A percentile compares a stretch with the other conserved stretches of the same genome.
These are phyloP conservation scores for Sebastolobus alascanus DNA, from an alignment of 2,797 vertebrate species.

Conservation along the genomic window DNA sequence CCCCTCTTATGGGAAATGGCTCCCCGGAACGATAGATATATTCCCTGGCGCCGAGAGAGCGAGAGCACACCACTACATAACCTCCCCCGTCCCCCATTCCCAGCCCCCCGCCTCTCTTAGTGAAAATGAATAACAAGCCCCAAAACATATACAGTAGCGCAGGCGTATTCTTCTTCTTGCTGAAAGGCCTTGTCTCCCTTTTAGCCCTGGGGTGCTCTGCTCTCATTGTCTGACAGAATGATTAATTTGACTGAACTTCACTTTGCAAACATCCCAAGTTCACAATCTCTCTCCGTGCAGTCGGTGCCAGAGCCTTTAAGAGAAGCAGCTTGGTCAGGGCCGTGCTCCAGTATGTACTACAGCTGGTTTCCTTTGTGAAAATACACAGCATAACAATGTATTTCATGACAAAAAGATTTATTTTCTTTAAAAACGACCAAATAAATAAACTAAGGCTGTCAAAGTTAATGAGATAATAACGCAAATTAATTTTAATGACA, in stretches of 20 bases:
- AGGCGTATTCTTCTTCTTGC: constrained; percentile 78
- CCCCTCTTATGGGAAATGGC: constrained; percentile 81
- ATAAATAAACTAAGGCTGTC: not conserved
- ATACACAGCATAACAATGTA: constrained; percentile 7
- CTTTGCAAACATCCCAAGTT: constrained; percentile 86
- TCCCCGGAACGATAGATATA: constrained; percentile 70
- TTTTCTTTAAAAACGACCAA: not conserved
- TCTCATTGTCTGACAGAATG: constrained; percentile 88
- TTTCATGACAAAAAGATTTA: constrained; percentile 11
- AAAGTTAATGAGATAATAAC: no score
- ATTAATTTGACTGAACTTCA: constrained; percentile 87
- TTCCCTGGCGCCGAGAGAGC: constrained; percentile 56
- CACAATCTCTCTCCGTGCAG: constrained; percentile 64
- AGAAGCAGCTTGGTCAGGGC: constrained; percentile 39
- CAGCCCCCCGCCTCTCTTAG: constrained; percentile 49
- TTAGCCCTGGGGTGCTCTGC: constrained; percentile 82
- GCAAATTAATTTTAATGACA: no score
- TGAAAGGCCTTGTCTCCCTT: constrained; percentile 85
- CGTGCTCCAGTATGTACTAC: not conserved
- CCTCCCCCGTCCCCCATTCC: constrained; percentile 25
- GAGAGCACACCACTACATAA: constrained; percentile 55
- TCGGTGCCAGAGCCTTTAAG: constrained; percentile 40
- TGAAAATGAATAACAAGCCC: constrained; percentile 84
- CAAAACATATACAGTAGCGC: constrained; percentile 70
- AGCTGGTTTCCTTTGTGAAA: constrained; percentile 42